Conservation (phyloP, 2,797 vertebrate species). For the Cyclura pinguis region DNA sequence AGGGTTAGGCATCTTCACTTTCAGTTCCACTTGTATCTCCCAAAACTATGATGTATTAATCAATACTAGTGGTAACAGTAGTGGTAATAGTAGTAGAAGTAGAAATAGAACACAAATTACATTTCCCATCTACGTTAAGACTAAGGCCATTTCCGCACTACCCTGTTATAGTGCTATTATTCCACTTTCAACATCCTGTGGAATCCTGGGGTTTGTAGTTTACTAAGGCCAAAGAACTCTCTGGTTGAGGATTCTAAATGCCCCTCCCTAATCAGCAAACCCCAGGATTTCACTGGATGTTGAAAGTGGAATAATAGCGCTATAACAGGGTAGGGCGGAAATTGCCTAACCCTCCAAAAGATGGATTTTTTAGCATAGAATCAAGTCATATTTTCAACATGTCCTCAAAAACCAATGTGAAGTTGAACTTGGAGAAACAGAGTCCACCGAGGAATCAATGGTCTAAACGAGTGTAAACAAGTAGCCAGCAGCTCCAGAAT, state of each 20-base stretch:
- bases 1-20: neutral
- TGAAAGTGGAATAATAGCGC: too few species aligned
- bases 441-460: neutral
- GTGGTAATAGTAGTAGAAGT: neutral
- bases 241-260: too few species aligned
- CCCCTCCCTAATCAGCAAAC: too few species aligned
- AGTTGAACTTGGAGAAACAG: neutral
- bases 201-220: too few species aligned
- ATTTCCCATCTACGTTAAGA: neutral
- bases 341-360: neutral
- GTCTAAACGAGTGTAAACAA: neutral
- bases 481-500: neutral
- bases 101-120: neutral
- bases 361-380: neutral
- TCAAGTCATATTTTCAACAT: neutral
- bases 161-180: too few species aligned
- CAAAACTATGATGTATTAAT: neutral
- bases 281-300: too few species aligned
- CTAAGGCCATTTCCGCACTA: too few species aligned
- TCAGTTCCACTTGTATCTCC: neutral
- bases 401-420: neutral
- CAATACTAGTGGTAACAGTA: neutral
- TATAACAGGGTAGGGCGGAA: too few species aligned
- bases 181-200: too few species aligned
- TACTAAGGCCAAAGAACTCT: too few species aligned